Evolutionary conservation across 30 jellyfish, hydroid and myxozoan genomes (phyloP), one percentile per base, ranked within the genome.

Genomic region (Kudoa iwatai): DNA sequence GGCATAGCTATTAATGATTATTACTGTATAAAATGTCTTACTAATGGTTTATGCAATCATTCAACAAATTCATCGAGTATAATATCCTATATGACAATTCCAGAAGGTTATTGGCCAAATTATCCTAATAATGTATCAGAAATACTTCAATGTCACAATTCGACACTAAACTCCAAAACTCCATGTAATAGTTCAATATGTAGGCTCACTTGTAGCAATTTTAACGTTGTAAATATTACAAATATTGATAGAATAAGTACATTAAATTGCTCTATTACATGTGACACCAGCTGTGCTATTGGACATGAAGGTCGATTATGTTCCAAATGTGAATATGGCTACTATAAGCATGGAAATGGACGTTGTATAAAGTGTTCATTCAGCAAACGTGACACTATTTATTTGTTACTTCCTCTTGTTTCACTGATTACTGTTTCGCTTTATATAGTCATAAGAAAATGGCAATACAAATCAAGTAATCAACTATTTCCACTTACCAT

Each of bases 81-180:
- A 22, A 57, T 50, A 30, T 55, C 87, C 0, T 62, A 66, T 11
- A 55, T 77, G 82, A 60, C 52, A 15, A 67, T 77, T 0, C 88
- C 94, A 10, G 58, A 62, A 0, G 88, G 85, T 2, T 52, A 47
- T 47, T 77, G 94, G 94, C 94, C 94, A 14, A 86, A 77, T 47
- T 60, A 81, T 3, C 88, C 83, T 4, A 45, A 48, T 13, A 49
- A 77, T 48, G 50, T 49, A 0, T 64, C 65, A 1, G 24, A 35
- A 23, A 50, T 77, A 0, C 7, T 77, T 36, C 60, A 62, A 26
- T 77, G 94, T 52, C 55, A 32, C 23, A 51, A 6, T 28, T 28
- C 88, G 32, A 62, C 77, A 20, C 60, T 77, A 52, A 32, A 87
- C 17, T 50, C 69, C 19, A 57, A 60, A 25, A 77, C 94, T 32